phyloP scores from a whole-genome alignment of 2,113 vertebrate species.

The Sinocyclocheilus anshuiensis region DNA sequence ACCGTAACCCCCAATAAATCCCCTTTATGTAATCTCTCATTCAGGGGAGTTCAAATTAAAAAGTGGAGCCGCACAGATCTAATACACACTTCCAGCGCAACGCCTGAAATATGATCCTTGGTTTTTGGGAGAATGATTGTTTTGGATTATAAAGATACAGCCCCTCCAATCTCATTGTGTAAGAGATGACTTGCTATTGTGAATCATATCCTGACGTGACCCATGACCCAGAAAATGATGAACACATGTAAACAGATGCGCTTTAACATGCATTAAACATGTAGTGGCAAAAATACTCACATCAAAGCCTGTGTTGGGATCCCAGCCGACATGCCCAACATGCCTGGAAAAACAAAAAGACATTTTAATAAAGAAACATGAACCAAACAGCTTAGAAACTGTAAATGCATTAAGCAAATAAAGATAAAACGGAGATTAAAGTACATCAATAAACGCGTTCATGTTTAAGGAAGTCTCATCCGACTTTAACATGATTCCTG shows the following conservation, averaged over 20 bases:
- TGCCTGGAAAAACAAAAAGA: constrained; percentile 76
- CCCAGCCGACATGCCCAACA: constrained; percentile 97
- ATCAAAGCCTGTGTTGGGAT: constrained; percentile 99
- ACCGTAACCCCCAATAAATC: constrained; percentile 8
- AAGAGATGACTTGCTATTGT: constrained; percentile 44
- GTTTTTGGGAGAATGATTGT: constrained; percentile 50
- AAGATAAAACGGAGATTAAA: not conserved
- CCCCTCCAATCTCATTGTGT: constrained; percentile 64
- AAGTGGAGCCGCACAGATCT: constrained; percentile 32
- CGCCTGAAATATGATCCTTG: constrained; percentile 34
- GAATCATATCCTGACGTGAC: not conserved
- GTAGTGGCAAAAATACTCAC: constrained; percentile 79
- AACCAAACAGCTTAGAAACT: not conserved
- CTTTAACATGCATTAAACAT: not conserved
- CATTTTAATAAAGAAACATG: constrained; percentile 3
- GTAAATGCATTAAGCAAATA: not conserved
- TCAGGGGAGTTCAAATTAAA: not conserved
- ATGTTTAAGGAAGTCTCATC: not conserved
- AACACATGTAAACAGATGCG: not conserved
- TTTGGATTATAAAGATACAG: constrained; percentile 64
- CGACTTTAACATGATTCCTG: constrained; percentile 30
- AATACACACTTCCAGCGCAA: constrained; percentile 40
- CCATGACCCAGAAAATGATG: not conserved
- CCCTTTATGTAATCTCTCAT: constrained; percentile 31
- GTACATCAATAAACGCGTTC: too few species aligned